Base-by-base conservation (phyloP, 1,140 invertebrate species). In the Drosophila miranda region DNA sequence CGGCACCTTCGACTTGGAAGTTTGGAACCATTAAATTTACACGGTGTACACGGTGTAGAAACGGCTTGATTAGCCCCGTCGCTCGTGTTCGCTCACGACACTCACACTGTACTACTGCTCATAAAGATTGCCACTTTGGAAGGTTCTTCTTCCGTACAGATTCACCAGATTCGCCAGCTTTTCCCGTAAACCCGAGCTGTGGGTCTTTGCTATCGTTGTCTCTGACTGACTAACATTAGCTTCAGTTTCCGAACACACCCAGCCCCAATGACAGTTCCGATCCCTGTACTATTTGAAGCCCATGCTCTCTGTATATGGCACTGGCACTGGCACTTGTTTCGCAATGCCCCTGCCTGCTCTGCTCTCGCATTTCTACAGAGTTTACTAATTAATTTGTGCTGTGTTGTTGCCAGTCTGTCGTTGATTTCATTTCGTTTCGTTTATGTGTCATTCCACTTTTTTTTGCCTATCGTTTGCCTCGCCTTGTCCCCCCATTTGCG, bases 321-420 rank as follows among this genome's bases (percentile, higher is more conserved):
- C 34, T 38, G 34, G 45, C 52, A 51, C 9, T 34, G 26, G 64
- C 75, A 74, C 63, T 72, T 71, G 46, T 73, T 69, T 75, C 52
- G 81, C 74, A 74, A 74, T 74, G 64, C 23, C 23, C 4, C 23
- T 26, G 5, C 5, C 23, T 26, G 23, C 23, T 26, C 23, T 26
- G 4, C 42, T 42, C 57, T 72, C 34, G 38, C 34, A 34, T 53
- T 69, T 69, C 63, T 61, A 75, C 74, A 75, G 62, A 87, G 70
- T 82, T 87, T 63, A 82, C 82, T 87, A 87, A 87, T 87, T 87
- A 82, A 82, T 88, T 87, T 87, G 62, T 64, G 78, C 74, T 53
- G 55, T 56, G 70, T 75, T 59, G 70, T 74, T 50, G 48, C 43
- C 41, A 51, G 53, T 76, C 69, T 79, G 67, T 59, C 45, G 81